Evolutionary conservation across 2,888 invertebrate genomes (phyloP).

Genomic region (Folsomia manolachei): DNA sequence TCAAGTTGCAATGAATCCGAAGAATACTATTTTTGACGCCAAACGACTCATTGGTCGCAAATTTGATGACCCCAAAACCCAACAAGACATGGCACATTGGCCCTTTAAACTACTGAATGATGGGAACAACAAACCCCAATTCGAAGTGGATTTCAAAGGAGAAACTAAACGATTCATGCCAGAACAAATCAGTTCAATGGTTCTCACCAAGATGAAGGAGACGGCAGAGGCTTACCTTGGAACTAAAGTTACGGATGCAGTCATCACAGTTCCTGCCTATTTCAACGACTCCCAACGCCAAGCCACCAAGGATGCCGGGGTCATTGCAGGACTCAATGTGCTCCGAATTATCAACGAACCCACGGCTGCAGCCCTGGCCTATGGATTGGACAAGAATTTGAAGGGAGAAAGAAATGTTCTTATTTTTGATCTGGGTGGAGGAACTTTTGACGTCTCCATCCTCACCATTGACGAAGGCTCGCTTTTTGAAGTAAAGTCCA

Average conservation of each 20-base stretch:
- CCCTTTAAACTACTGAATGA: constrained; percentile 84
- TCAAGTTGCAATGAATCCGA: constrained; percentile 79
- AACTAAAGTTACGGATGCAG: constrained; percentile 69
- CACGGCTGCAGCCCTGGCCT: constrained; percentile 81
- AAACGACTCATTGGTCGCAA: constrained; percentile 90
- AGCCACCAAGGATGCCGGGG: constrained; percentile 78
- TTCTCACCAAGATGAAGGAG: constrained; percentile 82
- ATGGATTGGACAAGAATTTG: constrained; percentile 62
- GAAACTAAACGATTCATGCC: constrained; percentile 64
- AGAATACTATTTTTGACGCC: constrained; percentile 80
- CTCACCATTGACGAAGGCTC: constrained; percentile 68
- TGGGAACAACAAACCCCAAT: constrained; percentile 60
- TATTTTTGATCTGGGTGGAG: constrained; percentile 67
- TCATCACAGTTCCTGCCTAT: constrained; percentile 77
- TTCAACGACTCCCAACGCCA: no score
- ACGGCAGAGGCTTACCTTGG: constrained; percentile 88
- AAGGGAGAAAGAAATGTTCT: constrained; percentile 59
- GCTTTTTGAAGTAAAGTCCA: constrained; percentile 18
- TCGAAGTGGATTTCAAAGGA: constrained; percentile 58
- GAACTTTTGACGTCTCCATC: constrained; percentile 67
- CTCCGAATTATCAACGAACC: constrained; percentile 89
- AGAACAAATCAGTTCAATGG: constrained; percentile 64
- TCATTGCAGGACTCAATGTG: no score
- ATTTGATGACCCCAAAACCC: constrained; percentile 83
- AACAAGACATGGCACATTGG: constrained; percentile 91